Base-by-base conservation (phyloP, 2,797 vertebrate genomes). In the Diceros bicornis region DNA sequence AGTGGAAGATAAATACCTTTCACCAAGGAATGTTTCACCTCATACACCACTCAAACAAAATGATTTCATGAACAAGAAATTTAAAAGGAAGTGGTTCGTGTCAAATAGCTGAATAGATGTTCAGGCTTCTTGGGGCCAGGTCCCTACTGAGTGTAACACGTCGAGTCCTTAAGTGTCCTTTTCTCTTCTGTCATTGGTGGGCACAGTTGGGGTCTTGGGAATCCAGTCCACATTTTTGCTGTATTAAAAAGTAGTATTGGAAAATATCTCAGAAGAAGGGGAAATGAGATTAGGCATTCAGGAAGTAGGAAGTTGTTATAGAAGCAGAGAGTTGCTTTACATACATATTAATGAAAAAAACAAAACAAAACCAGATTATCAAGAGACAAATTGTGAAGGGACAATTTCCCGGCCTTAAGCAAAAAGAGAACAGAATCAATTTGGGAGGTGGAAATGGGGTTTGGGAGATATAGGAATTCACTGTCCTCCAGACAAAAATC, bases 231-330 rank as follows among this genome's bases (percentile, higher is more conserved):
- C 4, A 34, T 25, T 72, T 90, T 66, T 62, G 12, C 29, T 78
- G 2, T 62, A 47, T 85, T 64, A 47, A 91, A 84, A 85, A 77
- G 11, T 18, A 47, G 34, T 64, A n/a, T 17, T 86, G 8, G 57
- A 74, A 81, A 94, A n/a, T 41, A 69, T 66, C 37, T 93, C 81
- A 91, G 66, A 86, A 69, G 61, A 95, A 78, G 6, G 32, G 55
- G 17, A 32, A 82, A 37, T 23, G 25, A 81, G 61, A 32, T 78
- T 75, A 91, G 68, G 41, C 64, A 90, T 81, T 86, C n/a, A 86
- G 50, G 52, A 93, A 61, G 50, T 52, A 94, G 59, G 10, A 75
- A 82, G 17, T 41, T 94, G 34, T 69, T 91, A 50, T 44, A 75
- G 82, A 94, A 87, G 21, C 11, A 61, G 12, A 85, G 34, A 52